Percentiles rank a stretch among this genome's conserved stretches.
phyloP scores from a whole-genome alignment of 2,888 invertebrate species.

The Frankliniella fusca region DNA sequence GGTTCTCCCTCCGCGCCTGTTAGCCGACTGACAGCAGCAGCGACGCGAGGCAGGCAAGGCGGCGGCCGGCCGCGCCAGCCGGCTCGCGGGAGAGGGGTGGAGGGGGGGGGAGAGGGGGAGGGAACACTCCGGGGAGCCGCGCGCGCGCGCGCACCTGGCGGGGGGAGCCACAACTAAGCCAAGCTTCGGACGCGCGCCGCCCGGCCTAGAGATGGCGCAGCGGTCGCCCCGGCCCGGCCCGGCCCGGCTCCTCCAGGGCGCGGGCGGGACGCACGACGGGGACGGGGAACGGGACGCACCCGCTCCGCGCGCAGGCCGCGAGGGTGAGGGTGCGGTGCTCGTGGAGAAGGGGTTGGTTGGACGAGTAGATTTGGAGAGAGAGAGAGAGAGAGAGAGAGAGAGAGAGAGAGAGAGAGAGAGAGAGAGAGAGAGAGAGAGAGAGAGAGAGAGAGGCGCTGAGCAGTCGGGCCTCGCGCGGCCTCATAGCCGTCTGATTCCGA shows the following conservation, averaged over 20 bases:
- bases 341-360: too few species aligned
- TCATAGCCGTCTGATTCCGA: too few species aligned
- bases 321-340: constrained; percentile 38
- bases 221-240: neutral
- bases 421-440: neutral
- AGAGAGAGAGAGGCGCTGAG: too few species aligned
- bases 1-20: constrained; percentile 43
- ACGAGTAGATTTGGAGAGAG: neutral
- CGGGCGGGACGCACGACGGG: too few species aligned
- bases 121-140: neutral
- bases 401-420: too few species aligned
- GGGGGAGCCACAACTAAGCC: neutral
- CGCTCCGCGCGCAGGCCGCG: neutral
- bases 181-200: neutral
- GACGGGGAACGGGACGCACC: neutral
- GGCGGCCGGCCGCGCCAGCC: constrained; percentile 2
- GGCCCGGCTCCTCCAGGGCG: neutral
- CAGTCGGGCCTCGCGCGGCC: too few species aligned
- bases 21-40: constrained; percentile 52
- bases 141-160: constrained; percentile 15
- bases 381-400: neutral
- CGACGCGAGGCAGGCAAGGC: too few species aligned
- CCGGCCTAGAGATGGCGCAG: constrained; percentile 2
- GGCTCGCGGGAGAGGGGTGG: neutral
- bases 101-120: constrained; percentile 27